Evolutionary conservation across 2,888 invertebrate genomes (phyloP), one percentile per base, ranked within the genome.

Genomic region (Nymphalis polychloros): DNA sequence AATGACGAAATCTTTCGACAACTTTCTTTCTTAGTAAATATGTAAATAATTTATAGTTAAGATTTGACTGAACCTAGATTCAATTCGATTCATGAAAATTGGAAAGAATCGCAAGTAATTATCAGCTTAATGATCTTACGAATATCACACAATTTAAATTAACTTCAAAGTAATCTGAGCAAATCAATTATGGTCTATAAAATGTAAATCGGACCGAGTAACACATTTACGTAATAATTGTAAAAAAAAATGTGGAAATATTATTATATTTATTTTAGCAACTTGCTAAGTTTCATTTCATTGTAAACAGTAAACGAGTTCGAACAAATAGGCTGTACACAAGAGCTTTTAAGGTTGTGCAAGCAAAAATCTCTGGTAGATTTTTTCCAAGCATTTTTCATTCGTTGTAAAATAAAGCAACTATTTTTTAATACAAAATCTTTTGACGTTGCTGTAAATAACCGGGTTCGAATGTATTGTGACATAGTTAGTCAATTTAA

Each of bases 401-500:
- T 55, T 55, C 17, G 31, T 31, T 55, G 16, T 17, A 17, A 53
- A 31, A 31, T 27, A 55, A 55, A 17, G 31, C 27, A 55, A 55
- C 23, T 4, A 46, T 20, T 63, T 23, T 63, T 23, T 27, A 41
- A 20, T 5, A 41, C 27, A 0, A 16, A 55, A 31, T 31, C 31
- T 31, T 31, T 55, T 31, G n/a, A 55, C 1, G 5, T 0, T 23
- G 20, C 16, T 16, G 23, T 23, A 23, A 52, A 55, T 31, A 55
- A 2, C 16, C 27, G 27, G 8, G 16, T 52, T 31, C 7, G 13
- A 52, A 7, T 27, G 17, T 7, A 31, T 23, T 16, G 53, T 31
- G 64, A 61, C 68, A 71, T 66, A 48, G 67, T 61, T 64, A 53
- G 63, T 68, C 46, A 72, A 62, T 68, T 74, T 70, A 74, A 71